Evolutionary conservation across 2,888 invertebrate genomes (phyloP).

Genomic region (Pomacea canaliculata): DNA sequence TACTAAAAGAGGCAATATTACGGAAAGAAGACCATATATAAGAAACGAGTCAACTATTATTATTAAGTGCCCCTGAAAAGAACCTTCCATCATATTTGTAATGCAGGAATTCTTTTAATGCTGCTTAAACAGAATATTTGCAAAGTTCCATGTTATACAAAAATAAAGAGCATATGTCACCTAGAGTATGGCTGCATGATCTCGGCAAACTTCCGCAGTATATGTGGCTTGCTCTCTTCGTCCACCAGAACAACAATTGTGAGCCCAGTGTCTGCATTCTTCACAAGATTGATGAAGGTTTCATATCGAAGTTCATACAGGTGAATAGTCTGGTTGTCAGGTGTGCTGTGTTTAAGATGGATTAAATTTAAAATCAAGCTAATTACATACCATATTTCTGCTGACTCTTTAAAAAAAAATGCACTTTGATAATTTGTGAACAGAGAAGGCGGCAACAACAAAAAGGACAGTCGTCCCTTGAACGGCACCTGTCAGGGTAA

Average conservation of each 20-base stretch:
- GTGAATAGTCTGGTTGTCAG: constrained; percentile 56
- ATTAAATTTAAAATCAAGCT: background rate
- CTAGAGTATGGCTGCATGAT: constrained; percentile 96
- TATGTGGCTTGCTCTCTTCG: constrained; percentile 85
- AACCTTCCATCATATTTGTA: no score
- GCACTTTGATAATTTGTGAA: no score
- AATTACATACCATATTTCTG: background rate
- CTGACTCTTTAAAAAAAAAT: background rate
- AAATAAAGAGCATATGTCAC: constrained; percentile 72
- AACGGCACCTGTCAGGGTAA: no score
- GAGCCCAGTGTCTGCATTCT: constrained; percentile 93
- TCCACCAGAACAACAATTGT: constrained; percentile 93
- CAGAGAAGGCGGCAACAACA: no score
- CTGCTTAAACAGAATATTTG: no score
- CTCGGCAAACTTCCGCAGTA: constrained; percentile 91
- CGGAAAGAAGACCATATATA: no score
- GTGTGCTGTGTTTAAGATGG: constrained; percentile 39
- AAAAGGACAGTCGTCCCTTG: no score
- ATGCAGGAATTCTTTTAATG: no score
- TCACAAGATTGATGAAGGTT: constrained; percentile 93
- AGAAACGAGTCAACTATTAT: no score
- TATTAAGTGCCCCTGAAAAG: no score
- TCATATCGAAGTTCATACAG: constrained; percentile 93
- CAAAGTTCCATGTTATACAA: no score
- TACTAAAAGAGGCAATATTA: no score